These are phyloP conservation scores for Enchytraeus crypticus DNA, from an alignment of 2,888 invertebrate genomes.

Conservation along the genomic window DNA sequence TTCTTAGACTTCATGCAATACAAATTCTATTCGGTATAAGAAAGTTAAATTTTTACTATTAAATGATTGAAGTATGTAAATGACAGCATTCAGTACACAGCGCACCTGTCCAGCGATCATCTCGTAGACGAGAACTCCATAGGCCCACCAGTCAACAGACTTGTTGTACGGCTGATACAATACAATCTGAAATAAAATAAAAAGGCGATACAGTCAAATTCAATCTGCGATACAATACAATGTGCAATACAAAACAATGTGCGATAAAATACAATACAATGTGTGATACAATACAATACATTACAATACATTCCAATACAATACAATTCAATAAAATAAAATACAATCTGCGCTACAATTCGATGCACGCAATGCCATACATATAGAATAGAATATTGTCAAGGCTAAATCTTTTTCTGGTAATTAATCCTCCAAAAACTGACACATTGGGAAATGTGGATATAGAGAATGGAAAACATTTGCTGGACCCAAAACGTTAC, in stretches of 20 bases:
- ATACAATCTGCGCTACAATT: background rate
- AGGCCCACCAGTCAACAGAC: conserved; percentile 99
- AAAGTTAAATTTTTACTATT: background rate
- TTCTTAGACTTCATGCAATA: no score
- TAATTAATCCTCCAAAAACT: background rate
- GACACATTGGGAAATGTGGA: no score
- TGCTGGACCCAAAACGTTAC: no score
- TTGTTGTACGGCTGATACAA: conserved; percentile 92
- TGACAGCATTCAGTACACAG: background rate
- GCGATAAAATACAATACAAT: no score
- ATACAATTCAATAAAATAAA: no score
- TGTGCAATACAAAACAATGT: background rate
- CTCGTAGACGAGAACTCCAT: conserved; percentile 90
- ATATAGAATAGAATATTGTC: background rate
- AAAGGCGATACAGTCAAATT: background rate
- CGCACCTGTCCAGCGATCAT: conserved; percentile 55
- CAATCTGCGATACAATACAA: no score
- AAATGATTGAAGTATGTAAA: background rate
- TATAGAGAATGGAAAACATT: no score
- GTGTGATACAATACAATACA: no score
- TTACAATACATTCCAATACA: no score
- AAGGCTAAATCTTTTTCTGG: background rate
- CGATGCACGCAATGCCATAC: background rate
- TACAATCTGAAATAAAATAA: conserved; percentile 65
- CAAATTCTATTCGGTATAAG: background rate